Evolutionary conservation across 1,140 invertebrate genomes (phyloP).

Genomic region (Pentalonia nigronervosa): DNA sequence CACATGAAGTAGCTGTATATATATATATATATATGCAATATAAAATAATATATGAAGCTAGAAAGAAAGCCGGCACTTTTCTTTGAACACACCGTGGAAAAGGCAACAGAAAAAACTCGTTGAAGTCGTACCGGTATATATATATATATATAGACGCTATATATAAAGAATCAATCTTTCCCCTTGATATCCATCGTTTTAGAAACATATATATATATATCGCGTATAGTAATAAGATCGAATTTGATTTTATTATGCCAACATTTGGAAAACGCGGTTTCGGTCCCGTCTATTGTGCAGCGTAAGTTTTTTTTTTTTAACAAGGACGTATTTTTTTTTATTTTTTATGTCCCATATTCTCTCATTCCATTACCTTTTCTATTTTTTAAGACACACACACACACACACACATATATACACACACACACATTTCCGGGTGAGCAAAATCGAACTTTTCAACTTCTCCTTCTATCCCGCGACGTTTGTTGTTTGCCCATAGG

Average conservation of each 20-base stretch:
- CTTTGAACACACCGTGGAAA: neutral
- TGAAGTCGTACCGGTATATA: neutral
- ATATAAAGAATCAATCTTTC: conserved; percentile 43
- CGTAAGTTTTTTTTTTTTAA: conserved; percentile 41
- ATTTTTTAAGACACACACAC: neutral
- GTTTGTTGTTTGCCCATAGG: neutral
- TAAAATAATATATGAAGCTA: neutral
- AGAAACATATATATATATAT: conserved; percentile 23
- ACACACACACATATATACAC: neutral
- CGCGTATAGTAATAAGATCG: neutral
- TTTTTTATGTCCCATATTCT: neutral
- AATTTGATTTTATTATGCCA: conserved; percentile 40
- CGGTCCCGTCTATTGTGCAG: neutral
- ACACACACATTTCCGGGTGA: neutral
- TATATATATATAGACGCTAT: too few species aligned
- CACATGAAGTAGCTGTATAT: too few species aligned
- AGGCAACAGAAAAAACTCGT: too few species aligned
- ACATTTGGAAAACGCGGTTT: conserved; percentile 30
- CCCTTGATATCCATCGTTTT: neutral
- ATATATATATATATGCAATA: neutral
- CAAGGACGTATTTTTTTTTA: conserved; percentile 30
- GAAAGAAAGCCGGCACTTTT: neutral
- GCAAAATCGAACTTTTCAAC: conserved; percentile 5
- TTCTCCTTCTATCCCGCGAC: neutral
- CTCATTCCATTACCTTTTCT: conserved; percentile 32